A percentile compares a stretch with the other conserved stretches of the same genome.
phyloP scores from a whole-genome alignment of 64 coral and sea anemone genomes.

The Porites lutea region DNA sequence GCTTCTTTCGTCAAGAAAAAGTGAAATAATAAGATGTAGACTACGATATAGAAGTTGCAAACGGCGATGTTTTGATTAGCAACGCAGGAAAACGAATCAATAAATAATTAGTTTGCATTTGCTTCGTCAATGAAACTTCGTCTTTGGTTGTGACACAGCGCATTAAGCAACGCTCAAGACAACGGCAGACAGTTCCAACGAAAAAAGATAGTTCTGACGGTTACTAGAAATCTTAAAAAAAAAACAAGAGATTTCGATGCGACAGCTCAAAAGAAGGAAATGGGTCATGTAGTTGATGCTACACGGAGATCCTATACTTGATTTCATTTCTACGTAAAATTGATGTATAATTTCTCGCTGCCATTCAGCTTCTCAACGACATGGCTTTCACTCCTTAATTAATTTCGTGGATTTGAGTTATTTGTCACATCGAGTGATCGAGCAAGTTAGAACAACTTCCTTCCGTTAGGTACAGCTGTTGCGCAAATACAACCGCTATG shows the following conservation, averaged over 20 bases:
- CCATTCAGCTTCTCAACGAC: background rate
- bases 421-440: background rate
- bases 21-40: background rate
- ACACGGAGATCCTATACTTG: background rate
- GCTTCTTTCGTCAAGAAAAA: background rate
- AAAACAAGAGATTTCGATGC: too few species aligned
- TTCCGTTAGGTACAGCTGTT: constrained; percentile 31
- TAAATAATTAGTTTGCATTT: background rate
- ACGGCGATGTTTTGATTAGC: constrained; percentile 17
- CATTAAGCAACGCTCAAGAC: too few species aligned
- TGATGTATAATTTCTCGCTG: constrained; percentile 35
- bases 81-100: background rate
- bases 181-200: background rate
- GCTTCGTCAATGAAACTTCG: background rate
- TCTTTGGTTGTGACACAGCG: background rate
- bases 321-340: constrained; percentile 12
- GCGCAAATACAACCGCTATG: constrained; percentile 12
- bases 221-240: too few species aligned
- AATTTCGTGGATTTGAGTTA: constrained; percentile 22
- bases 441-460: constrained; percentile 13
- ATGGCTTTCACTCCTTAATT: background rate
- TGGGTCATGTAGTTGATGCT: too few species aligned
- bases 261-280: too few species aligned
- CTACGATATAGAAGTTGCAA: constrained; percentile 9
- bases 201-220: background rate